Conservation (phyloP, 64 coral and sea anemone genomes). For the Trachythela sp. region DNA sequence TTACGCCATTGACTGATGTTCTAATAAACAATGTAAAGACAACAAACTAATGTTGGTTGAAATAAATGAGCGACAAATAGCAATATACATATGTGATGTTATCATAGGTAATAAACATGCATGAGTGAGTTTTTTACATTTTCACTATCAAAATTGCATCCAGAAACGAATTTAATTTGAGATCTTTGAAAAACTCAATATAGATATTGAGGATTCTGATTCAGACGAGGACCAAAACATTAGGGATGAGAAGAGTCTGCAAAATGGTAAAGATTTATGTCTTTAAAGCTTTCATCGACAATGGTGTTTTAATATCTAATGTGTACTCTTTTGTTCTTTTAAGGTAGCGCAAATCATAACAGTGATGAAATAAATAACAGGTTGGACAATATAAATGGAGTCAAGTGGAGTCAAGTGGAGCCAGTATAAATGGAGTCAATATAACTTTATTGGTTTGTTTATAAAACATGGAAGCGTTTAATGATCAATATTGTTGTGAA, state of each 20-base stretch:
- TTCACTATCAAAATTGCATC: too few species aligned
- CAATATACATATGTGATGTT: too few species aligned
- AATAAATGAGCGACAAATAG: too few species aligned
- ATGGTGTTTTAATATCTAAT: constrained; percentile 13
- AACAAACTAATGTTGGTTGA: too few species aligned
- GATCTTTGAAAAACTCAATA: background rate
- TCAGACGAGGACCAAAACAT: constrained; percentile 16
- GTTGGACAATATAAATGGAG: background rate
- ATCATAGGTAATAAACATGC: too few species aligned
- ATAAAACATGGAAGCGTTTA: background rate
- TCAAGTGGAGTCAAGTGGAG: too few species aligned
- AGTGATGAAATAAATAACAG: background rate
- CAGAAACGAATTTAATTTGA: background rate
- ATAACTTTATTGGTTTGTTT: background rate
- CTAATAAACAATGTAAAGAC: too few species aligned
- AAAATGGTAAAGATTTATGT: background rate
- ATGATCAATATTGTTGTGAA: background rate
- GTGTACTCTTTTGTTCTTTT: constrained; percentile 48
- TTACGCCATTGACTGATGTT: too few species aligned
- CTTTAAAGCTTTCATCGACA: background rate
- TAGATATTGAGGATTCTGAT: constrained; percentile 70
- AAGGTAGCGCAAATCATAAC: constrained; percentile 27
- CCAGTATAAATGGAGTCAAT: background rate
- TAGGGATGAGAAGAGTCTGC: background rate
- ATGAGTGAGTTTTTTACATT: too few species aligned